Evolutionary conservation across 2,888 invertebrate genomes (phyloP), one percentile per base, ranked within the genome.

Genomic region (Pterostichus niger): DNA sequence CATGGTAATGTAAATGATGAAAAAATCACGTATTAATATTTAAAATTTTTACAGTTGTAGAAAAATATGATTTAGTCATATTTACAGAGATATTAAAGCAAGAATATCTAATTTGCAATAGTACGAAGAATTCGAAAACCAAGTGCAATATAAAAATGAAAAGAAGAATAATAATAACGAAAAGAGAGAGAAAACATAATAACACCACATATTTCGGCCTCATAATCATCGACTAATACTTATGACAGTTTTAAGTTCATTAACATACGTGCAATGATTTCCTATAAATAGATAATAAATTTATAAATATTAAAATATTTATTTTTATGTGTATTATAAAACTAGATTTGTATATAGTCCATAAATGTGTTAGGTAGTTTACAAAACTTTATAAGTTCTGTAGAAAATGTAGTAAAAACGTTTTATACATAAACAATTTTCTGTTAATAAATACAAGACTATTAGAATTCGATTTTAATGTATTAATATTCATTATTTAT

Each of bases 281-380:
- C 82, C 82, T 82, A 82, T 44, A 82, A 44, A 82, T 82, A 82
- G 75, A 75, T 73, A 82, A 82, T 82, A 82, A 81, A 75, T 61
- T 75, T 75, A 75, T 54, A 75, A 82, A 75, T 56, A 82, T 75
- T 75, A 59, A 61, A 81, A 61, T 82, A 82, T 82, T 82, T 82
- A 82, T 82, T 82, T 82, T 82, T 82, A 33, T 82, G 82, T 82
- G 82, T 82, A 82, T 75, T 75, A 82, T 82, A 75, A 54, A 56
- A 77, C 52, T 75, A 81, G 81, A 81, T 61, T 75, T 82, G 82
- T 82, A 82, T 59, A 82, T 82, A 82, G 82, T 82, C 82, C 75
- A 82, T 81, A 73, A 71, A 73, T 59, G 75, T 54, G 46, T 75
- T 59, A 56, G 52, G 31, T 77, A 54, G 77, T 77, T 77, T 77